Conservation (phyloP, 2,797 vertebrate genomes). For the Peromyscus melanophrys region DNA sequence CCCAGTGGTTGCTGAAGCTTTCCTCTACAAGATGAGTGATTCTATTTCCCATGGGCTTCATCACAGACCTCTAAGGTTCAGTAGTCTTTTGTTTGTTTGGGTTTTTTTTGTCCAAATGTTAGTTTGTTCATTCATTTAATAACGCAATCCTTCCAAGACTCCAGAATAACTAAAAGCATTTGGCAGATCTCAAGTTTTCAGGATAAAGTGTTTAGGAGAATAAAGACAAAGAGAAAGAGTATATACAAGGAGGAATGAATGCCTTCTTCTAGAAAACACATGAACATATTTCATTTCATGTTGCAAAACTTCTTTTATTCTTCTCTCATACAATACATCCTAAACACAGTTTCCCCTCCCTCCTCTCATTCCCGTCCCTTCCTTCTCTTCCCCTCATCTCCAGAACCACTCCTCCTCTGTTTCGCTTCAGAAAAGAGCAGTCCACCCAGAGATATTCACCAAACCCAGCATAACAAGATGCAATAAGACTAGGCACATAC, state of each 20-base stretch:
- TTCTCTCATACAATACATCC: not conserved
- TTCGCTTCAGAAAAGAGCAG: not conserved
- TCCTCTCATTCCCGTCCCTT: not conserved
- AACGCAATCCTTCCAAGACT: conserved; percentile 43
- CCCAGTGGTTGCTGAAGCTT: not conserved
- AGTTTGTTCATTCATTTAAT: conserved; percentile 36
- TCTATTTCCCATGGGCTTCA: not conserved
- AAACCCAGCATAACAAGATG: not conserved
- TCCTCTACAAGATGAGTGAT: not conserved
- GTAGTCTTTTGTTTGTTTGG: not conserved
- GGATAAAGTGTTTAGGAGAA: conserved; percentile 31
- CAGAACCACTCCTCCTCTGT: not conserved
- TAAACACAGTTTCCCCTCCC: not conserved
- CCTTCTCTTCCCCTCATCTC: not conserved
- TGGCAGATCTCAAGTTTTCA: conserved; percentile 44
- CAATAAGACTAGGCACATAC: not conserved
- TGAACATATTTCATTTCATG: not conserved
- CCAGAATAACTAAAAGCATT: not conserved
- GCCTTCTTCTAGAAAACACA: not conserved
- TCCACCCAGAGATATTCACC: not conserved
- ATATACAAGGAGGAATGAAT: not conserved
- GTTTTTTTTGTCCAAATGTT: conserved; percentile 50
- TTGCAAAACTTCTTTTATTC: not conserved
- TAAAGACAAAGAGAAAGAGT: conserved; percentile 39
- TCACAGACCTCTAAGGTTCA: not conserved